These are phyloP conservation scores for Neria commutata DNA, from an alignment of 2,888 invertebrate genomes.

Conservation along the genomic window DNA sequence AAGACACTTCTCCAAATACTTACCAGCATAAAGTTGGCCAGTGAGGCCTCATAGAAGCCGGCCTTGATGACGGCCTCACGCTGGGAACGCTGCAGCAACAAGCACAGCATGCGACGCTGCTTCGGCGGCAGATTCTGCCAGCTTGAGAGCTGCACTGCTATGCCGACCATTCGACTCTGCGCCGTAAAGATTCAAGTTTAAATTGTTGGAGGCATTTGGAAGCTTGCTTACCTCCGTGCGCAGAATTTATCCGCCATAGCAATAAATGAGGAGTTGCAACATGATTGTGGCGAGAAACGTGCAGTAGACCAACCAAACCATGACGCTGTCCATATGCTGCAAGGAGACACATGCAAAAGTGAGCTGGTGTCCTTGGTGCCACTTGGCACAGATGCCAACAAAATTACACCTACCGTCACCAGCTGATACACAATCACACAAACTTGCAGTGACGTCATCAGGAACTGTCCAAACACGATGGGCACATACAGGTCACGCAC, in stretches of 20 bases:
- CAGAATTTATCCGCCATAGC: constrained; percentile 57
- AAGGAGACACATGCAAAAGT: not conserved
- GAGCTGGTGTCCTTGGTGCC: not conserved
- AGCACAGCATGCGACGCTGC: constrained; percentile 42
- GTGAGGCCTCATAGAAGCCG: constrained; percentile 55
- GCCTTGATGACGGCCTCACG: constrained; percentile 48
- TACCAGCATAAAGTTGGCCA: constrained; percentile 55
- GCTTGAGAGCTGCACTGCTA: constrained; percentile 47
- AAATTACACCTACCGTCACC: constrained; percentile 41
- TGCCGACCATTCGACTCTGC: constrained; percentile 50
- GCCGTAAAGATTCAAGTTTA: not conserved
- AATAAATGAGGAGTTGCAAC: constrained; percentile 56
- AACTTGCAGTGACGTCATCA: constrained; percentile 56
- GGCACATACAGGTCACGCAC: constrained; percentile 48
- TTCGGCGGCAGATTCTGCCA: constrained; percentile 51
- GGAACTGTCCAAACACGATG: constrained; percentile 56
- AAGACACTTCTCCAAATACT: constrained; percentile 13
- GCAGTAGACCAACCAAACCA: constrained; percentile 44
- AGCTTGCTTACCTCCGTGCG: constrained; percentile 45
- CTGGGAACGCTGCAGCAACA: constrained; percentile 51
- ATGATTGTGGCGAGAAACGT: constrained; percentile 51
- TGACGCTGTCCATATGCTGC: constrained; percentile 45
- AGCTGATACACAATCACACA: constrained; percentile 59
- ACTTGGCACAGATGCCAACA: not conserved
- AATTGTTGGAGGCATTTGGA: not conserved